A percentile compares a stretch with the other conserved stretches of the same genome.
These are phyloP conservation scores for Aplysina aerophoba DNA, from an alignment of 37 sponge, comb jelly and placozoan genomes.

Conservation along the genomic window DNA sequence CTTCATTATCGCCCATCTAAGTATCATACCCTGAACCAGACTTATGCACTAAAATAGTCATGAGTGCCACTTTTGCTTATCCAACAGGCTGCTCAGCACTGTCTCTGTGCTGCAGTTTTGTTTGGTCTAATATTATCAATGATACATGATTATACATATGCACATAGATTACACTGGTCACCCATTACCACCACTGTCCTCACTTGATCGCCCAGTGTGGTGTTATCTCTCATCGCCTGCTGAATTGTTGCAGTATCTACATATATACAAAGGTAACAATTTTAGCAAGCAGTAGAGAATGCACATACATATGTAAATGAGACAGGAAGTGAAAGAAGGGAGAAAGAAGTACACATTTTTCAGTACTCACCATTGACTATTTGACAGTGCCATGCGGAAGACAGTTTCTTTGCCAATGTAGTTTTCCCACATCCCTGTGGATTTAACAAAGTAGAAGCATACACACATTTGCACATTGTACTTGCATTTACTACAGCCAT, in stretches of 20 bases:
- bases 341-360: neutral
- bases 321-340: neutral
- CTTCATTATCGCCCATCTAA: too few species aligned
- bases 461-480: too few species aligned
- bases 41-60: too few species aligned
- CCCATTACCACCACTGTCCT: neutral
- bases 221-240: slow-evolving; percentile 48
- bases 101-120: too few species aligned
- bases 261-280: neutral
- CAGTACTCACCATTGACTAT: slow-evolving; percentile 72
- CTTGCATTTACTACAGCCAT: too few species aligned
- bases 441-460: neutral
- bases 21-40: too few species aligned
- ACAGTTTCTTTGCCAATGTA: slow-evolving; percentile 70
- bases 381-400: slow-evolving; percentile 82
- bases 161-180: neutral
- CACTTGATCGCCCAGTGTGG: slow-evolving; percentile 50
- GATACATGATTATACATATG: too few species aligned
- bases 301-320: neutral
- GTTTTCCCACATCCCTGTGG: slow-evolving; percentile 83
- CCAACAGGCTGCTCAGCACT: too few species aligned
- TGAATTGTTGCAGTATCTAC: slow-evolving; percentile 63
- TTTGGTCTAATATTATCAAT: too few species aligned
- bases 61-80: too few species aligned
- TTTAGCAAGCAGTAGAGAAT: neutral